phyloP scores from a whole-genome alignment of 2,797 vertebrate species.

The Onychomys leucogaster region DNA sequence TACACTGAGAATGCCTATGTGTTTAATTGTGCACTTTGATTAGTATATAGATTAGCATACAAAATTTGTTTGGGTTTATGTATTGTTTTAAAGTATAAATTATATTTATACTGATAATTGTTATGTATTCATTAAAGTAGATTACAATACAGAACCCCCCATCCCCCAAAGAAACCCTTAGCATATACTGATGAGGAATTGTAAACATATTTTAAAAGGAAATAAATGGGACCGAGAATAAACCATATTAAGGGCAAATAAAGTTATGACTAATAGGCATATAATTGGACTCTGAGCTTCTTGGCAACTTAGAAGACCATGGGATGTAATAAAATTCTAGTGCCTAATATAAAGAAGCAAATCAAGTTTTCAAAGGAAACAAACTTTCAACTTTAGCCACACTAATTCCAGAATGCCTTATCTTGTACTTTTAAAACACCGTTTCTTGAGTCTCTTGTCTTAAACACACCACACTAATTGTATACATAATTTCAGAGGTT shows the following conservation, averaged over 20 bases:
- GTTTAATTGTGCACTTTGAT: slow-evolving; percentile 11
- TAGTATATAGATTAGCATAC: slow-evolving; percentile 12
- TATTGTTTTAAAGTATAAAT: slow-evolving; percentile 51
- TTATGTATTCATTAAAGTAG: background rate
- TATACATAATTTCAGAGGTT: background rate
- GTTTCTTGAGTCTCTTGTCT: background rate
- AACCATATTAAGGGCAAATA: slow-evolving; percentile 8
- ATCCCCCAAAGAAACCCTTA: background rate
- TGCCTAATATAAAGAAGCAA: slow-evolving; percentile 55
- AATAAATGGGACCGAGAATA: background rate
- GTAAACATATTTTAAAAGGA: background rate
- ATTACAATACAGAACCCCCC: background rate
- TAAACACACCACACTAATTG: background rate
- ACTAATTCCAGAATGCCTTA: background rate
- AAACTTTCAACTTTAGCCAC: slow-evolving; percentile 34
- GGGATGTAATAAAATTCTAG: slow-evolving; percentile 41
- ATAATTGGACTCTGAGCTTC: slow-evolving; percentile 42
- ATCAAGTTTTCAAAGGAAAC: slow-evolving; percentile 48
- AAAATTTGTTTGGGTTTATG: slow-evolving; percentile 25
- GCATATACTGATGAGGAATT: background rate
- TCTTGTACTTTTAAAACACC: background rate
- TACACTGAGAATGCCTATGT: background rate
- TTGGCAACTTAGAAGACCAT: background rate
- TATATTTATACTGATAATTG: background rate
- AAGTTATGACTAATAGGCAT: background rate